Evolutionary conservation across 2,797 vertebrate genomes (phyloP), one percentile per base, ranked within the genome.

Genomic region (Stomatorhinus walkeri): DNA sequence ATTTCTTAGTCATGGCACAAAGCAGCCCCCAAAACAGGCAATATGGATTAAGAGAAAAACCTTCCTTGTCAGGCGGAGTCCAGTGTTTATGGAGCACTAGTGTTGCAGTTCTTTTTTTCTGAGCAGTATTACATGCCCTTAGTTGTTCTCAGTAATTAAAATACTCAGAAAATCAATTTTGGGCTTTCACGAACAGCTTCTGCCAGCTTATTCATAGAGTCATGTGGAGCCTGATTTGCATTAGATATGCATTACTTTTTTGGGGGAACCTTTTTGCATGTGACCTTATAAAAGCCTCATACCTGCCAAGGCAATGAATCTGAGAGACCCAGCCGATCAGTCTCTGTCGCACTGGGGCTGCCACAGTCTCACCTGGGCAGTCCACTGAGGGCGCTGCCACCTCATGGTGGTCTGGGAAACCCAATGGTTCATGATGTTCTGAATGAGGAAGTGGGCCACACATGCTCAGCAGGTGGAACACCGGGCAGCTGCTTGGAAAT

Each of bases 1-100:
- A 43, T 61, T 89, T 43, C 46, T 85, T 49, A 85, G 88, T 89
- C 56, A 36, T 40, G 46, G 59, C 54, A 61, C 54, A 49, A 51
- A 85, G 49, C 24, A 10, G 6, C 9, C 32, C 59, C 43, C 10
- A 28, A 24, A n/a, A 68, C n/a, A 85, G 54, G 12, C 28, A 52
- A 8, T 51, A 28, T 49, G 64, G 64, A 72, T 72, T 72, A 36
- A 72, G 32, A 4, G 2, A 72, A 36, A 46, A 46, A 81, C 36
- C 16, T 81, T 46, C 76, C 19, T 72, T 72, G 24, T 72, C 32
- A 72, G 64, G 12, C 24, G 4, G 28, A 68, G 68, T 72, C 28
- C 68, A 72, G 68, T 72, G 68, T 72, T 72, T 72, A 72, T 72
- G 32, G 68, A 40, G 28, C 32, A 72, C 12, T 16, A 85, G n/a